Base-by-base conservation (phyloP, 2,888 invertebrate species). In the Villa cingulata region DNA sequence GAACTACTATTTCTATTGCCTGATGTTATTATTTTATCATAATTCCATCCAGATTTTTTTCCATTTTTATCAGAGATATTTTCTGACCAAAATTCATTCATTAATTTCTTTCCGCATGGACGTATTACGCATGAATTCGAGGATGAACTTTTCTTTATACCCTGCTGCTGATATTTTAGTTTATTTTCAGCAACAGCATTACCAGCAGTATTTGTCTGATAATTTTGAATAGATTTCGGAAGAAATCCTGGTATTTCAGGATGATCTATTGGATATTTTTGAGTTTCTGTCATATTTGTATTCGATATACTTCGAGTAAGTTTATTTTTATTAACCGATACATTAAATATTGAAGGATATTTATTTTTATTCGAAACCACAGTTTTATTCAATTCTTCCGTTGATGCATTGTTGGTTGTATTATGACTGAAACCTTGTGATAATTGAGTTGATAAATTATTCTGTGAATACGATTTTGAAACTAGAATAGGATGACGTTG, bases 61-160 rank as follows among this genome's bases (percentile, higher is more conserved):
- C 63, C 59, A 10, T 62, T 62, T 45, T 65, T 67, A 3, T 62
- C 65, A n/a, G 59, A 60, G 1, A 66, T 51, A 55, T 70, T 68
- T 23, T 65, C 68, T 16, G 59, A 55, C 70, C 70, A 70, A 54
- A 70, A 70, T 20, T 66, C 63, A 47, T 67, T 69, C 59, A 70
- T 60, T 16, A 64, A 47, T 50, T 68, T 68, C 41, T 68, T 68
- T 44, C 67, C 66, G 12, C 62, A 64, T 15, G 65, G 51, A 23
- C 47, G 44, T 34, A 34, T 46, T n/a, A 56, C 37, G 36, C 53
- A 53, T n/a, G 57, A 55, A 43, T 57, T 58, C 9, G 59, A 59
- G n/a, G n/a, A n/a, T 17, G 52, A 47, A 43, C 58, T 58, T 46
- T 59, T 58, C 23, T 56, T 54, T 12, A 52, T 46, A 18, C 49